Evolutionary conservation across 1,140 invertebrate genomes (phyloP), one percentile per base, ranked within the genome.

Genomic region (Drosophila pseudoananassae): DNA sequence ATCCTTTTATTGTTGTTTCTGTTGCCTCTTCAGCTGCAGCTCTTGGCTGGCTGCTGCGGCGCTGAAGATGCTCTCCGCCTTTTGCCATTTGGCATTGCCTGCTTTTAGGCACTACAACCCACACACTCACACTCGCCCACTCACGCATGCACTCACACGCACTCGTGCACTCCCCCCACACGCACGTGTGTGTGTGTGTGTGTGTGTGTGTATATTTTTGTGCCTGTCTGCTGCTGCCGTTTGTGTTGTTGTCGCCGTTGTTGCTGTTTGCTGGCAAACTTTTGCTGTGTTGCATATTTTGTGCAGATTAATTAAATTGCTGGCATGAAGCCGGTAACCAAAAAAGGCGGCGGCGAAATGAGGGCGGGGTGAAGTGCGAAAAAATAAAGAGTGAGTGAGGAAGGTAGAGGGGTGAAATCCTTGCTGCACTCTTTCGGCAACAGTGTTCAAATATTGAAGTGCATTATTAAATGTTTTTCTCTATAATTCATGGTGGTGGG

Each of bases 261-360:
- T 31, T 40, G 33, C 53, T 74, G 40, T 50, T 71, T 72, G 46
- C 61, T 78, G 78, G 74, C 64, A 85, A 85, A 87, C 68, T 87
- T 84, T 87, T 87, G 81, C 81, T 81, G 56, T 81, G 74, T 82
- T 85, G 82, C 82, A 87, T 82, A 85, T 87, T 85, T 87, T 87
- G 82, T 77, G 82, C 82, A 78, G 82, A 85, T 85, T 85, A 85
- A 85, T 85, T 85, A 85, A 85, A 85, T 85, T 85, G 82, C 74
- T 74, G 68, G 81, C 81, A 87, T 56, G 63, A 56, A 74, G 60
- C 51, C 57, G 77, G 81, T 64, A 66, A 76, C 64, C 38, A 50
- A 50, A 38, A 36, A 17, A 17, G 23, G 55, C 4, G 47, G 25
- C 25, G 25, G 25, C 25, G n/a, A 15, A 23, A 15, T 10, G 33